These are phyloP conservation scores for Isaurus tuberculatus DNA, from an alignment of 92 coral and sea anemone species.

Conservation along the genomic window DNA sequence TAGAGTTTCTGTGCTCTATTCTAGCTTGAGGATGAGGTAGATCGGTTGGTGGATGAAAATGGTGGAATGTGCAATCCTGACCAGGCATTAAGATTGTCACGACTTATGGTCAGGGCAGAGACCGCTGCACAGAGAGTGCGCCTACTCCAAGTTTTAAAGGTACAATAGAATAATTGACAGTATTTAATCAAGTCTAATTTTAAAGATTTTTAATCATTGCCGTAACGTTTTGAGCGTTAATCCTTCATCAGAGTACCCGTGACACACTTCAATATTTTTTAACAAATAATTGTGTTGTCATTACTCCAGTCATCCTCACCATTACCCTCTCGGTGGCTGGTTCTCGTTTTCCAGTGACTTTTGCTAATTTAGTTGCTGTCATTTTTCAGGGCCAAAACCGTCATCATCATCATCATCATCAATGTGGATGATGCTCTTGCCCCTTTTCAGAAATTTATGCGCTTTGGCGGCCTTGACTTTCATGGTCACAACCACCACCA, in stretches of 20 bases:
- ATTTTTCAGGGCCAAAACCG: too few species aligned
- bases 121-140: conserved; percentile 86
- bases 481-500: background rate
- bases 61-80: conserved; percentile 83
- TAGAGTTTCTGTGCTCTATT: conserved; percentile 13
- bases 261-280: too few species aligned
- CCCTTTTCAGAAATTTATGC: too few species aligned
- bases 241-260: too few species aligned
- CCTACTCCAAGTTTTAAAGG: conserved; percentile 89
- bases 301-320: too few species aligned
- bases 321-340: too few species aligned
- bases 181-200: too few species aligned
- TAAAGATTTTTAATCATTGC: background rate
- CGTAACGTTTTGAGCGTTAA: background rate
- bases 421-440: too few species aligned
- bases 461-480: too few species aligned
- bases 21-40: conserved; percentile 94
- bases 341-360: too few species aligned
- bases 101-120: conserved; percentile 97
- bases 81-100: conserved; percentile 90
- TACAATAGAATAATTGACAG: conserved; percentile 4
- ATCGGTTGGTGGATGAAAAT: conserved; percentile 80
- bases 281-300: too few species aligned
- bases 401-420: background rate
- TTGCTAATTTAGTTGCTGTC: background rate